phyloP scores from a whole-genome alignment of 2,797 vertebrate genomes.

The Florisuga fusca region DNA sequence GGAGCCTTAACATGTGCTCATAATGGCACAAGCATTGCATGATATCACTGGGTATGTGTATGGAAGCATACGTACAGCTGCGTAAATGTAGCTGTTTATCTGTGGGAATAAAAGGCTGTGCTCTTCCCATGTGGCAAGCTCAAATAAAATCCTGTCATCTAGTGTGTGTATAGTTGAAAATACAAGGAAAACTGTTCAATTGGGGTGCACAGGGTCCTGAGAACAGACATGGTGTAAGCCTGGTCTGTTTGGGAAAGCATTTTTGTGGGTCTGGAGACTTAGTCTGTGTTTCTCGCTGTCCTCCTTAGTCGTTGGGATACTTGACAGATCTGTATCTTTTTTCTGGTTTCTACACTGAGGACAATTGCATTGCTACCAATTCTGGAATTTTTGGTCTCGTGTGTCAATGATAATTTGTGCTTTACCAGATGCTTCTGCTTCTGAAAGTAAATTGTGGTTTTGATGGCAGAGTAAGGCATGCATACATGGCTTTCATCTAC shows the following conservation, averaged over 20 bases:
- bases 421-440: conserved; percentile 13
- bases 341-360: background rate
- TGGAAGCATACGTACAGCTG: background rate
- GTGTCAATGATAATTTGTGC: conserved; percentile 15
- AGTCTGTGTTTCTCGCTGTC: background rate
- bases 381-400: background rate
- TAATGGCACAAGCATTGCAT: background rate
- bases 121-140: accelerated
- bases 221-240: background rate
- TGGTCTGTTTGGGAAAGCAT: background rate
- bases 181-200: background rate
- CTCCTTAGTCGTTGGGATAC: background rate
- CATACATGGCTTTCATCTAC: background rate
- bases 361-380: background rate
- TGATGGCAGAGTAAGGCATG: background rate
- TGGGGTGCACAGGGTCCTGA: background rate
- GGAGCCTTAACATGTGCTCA: background rate
- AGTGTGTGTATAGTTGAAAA: background rate
- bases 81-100: background rate
- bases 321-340: background rate
- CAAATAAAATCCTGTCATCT: background rate
- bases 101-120: accelerated
- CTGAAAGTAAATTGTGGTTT: conserved; percentile 12
- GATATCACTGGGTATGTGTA: background rate
- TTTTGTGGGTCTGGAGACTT: background rate